A percentile compares a stretch with the other conserved stretches of the same genome.
These are phyloP conservation scores for Disparrhopalites patrizii DNA, from an alignment of 2,888 invertebrate genomes.

Conservation along the genomic window DNA sequence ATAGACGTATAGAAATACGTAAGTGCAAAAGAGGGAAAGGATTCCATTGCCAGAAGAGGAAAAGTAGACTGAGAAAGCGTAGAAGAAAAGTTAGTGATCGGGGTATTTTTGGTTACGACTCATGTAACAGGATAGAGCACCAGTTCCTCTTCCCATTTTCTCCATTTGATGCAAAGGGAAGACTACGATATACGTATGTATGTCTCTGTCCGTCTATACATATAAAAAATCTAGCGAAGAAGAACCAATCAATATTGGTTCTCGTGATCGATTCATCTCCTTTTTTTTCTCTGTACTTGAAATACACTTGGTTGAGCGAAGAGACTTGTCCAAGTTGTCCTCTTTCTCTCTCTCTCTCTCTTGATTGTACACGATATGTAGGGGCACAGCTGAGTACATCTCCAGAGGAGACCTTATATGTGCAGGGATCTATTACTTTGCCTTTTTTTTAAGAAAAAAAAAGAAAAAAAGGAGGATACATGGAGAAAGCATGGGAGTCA, in stretches of 20 bases:
- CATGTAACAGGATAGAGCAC: background rate
- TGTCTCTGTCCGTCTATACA: no score
- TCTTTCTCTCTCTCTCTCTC: no score
- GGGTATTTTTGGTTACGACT: background rate
- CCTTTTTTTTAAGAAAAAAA: no score
- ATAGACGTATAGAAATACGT: background rate
- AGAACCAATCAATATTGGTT: constrained; percentile 38
- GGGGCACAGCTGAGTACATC: no score
- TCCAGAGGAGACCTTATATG: no score
- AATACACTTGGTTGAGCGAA: constrained; percentile 2
- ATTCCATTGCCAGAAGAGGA: background rate
- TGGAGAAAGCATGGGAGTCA: no score
- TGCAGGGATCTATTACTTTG: no score
- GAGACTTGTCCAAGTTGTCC: constrained; percentile 7
- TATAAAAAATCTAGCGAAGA: no score
- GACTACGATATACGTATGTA: background rate
- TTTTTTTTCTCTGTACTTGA: constrained; percentile 23
- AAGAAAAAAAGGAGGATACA: no score
- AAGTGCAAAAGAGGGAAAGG: background rate
- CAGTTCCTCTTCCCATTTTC: constrained; percentile 9
- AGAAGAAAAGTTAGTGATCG: constrained; percentile 6
- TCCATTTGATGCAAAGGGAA: background rate
- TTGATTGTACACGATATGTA: no score
- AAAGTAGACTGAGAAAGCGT: background rate
- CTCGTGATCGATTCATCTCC: constrained; percentile 35